These are phyloP conservation scores for Ooceraea biroi DNA, from an alignment of 1,140 invertebrate species.

Conservation along the genomic window DNA sequence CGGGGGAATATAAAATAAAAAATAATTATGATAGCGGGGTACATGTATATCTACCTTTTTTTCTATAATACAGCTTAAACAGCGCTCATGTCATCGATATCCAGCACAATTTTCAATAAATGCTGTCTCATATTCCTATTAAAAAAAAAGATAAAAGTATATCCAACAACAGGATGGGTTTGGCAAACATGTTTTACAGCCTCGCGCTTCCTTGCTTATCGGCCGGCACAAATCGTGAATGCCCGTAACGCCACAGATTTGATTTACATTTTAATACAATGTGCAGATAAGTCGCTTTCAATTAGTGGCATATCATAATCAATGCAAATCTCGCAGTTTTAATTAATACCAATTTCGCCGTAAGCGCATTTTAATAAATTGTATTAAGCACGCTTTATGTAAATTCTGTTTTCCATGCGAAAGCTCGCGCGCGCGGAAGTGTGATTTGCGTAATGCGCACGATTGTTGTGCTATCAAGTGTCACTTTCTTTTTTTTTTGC, in stretches of 20 bases:
- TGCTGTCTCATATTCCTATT: background rate
- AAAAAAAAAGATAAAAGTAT: slow-evolving; percentile 23
- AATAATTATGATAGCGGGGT: slow-evolving; percentile 12
- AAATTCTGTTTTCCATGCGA: slow-evolving; percentile 43
- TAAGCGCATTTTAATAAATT: slow-evolving; percentile 78
- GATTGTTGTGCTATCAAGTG: slow-evolving; percentile 1
- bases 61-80: background rate
- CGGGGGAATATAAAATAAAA: slow-evolving; percentile 4
- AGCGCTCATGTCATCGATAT: background rate
- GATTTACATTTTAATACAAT: slow-evolving; percentile 79
- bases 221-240: slow-evolving; percentile 33
- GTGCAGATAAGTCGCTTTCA: slow-evolving; percentile 76
- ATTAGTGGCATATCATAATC: slow-evolving; percentile 76
- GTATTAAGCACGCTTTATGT: slow-evolving; percentile 53
- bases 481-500: slow-evolving; percentile 12
- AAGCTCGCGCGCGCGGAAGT: slow-evolving; percentile 15
- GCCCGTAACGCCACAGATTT: slow-evolving; percentile 62
- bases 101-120: slow-evolving; percentile 51
- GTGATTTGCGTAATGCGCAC: background rate
- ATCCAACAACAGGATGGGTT: background rate
- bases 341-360: slow-evolving; percentile 71
- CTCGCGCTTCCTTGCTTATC: slow-evolving; percentile 21
- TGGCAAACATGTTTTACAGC: slow-evolving; percentile 35
- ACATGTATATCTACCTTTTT: background rate
- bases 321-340: slow-evolving; percentile 77